Conservation (phyloP, 2,888 invertebrate species). For the Amblyjoppa proteus region DNA sequence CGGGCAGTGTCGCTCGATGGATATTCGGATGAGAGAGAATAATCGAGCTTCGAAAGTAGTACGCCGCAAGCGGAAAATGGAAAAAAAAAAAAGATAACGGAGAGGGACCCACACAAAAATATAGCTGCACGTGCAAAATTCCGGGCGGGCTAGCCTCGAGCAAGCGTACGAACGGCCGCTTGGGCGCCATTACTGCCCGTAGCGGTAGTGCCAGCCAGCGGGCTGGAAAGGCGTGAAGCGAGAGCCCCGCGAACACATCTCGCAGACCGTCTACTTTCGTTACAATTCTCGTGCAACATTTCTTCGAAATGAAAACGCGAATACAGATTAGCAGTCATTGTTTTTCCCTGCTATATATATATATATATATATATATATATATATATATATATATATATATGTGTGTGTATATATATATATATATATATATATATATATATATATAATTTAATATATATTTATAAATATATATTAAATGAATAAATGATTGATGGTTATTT, state of each 20-base stretch:
- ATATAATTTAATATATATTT: no score
- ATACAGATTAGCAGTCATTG: constrained; percentile 51
- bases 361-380: no score
- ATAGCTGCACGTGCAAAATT: constrained; percentile 68
- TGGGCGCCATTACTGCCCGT: constrained; percentile 65
- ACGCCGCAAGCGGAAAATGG: not conserved
- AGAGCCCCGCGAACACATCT: constrained; percentile 64
- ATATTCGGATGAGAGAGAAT: not conserved
- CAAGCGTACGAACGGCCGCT: constrained; percentile 63
- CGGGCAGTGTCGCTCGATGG: not conserved
- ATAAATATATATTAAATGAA: no score
- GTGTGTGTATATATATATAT: no score
- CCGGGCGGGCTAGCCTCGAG: constrained; percentile 57
- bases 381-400: no score
- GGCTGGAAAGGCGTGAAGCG: constrained; percentile 66
- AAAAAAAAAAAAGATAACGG: not conserved
- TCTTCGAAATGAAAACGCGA: constrained; percentile 57
- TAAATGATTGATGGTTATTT: constrained; percentile 25
- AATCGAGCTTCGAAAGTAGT: not conserved
- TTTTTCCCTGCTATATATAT: constrained; percentile 45
- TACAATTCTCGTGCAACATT: constrained; percentile 57
- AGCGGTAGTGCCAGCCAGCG: constrained; percentile 60
- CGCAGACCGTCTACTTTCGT: constrained; percentile 61
- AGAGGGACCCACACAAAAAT: constrained; percentile 5
- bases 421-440: no score